phyloP scores from a whole-genome alignment of 2,797 vertebrate species.

The Enteromius thamalakanensis region DNA sequence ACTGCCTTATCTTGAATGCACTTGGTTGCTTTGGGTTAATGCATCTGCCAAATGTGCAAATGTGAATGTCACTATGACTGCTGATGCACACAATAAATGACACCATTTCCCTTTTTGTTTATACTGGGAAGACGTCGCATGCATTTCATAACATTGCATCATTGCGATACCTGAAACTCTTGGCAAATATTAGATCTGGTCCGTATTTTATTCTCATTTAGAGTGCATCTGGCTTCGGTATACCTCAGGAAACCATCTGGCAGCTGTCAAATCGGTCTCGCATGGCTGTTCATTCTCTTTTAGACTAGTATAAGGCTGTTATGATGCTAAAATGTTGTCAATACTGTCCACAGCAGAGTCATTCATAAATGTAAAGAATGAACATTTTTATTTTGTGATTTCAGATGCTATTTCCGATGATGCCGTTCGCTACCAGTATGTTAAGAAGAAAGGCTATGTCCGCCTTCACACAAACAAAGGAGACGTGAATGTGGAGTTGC shows the following conservation, averaged over 20 bases:
- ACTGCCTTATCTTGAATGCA: not conserved
- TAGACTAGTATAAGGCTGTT: not conserved
- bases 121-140: not conserved
- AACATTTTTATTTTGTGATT: constrained; percentile 18
- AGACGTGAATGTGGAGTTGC: constrained; percentile 91
- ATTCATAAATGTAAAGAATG: constrained; percentile 16
- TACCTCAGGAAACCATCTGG: not conserved
- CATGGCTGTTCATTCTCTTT: constrained; percentile 1
- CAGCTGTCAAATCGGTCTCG: not conserved
- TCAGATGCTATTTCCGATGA: constrained; percentile 92
- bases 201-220: not conserved
- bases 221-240: not conserved
- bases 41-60: constrained; percentile 7
- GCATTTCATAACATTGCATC: constrained; percentile 40
- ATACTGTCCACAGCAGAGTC: not conserved
- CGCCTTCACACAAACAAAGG: constrained; percentile 93
- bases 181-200: not conserved
- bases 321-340: not conserved
- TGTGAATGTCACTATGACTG: constrained; percentile 4
- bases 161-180: constrained; percentile 22
- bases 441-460: constrained; percentile 97
- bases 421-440: constrained; percentile 88
- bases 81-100: constrained; percentile 10
- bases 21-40: not conserved
- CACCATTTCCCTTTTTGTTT: constrained; percentile 13